These are phyloP conservation scores for Phoebastria nigripes DNA, from an alignment of 2,797 vertebrate genomes.

Conservation along the genomic window DNA sequence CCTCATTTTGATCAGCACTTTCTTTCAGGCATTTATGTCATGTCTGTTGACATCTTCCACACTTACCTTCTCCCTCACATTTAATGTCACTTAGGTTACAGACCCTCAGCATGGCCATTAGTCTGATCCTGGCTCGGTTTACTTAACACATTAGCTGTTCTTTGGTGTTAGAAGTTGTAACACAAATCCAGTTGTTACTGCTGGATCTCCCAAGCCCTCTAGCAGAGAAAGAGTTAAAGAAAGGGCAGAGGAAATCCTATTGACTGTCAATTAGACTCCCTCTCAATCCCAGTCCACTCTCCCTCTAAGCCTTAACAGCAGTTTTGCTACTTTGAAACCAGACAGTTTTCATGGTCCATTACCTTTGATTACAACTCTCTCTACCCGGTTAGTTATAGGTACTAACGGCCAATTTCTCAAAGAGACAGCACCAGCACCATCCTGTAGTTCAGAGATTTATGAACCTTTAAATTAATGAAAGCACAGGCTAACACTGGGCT, in stretches of 20 bases:
- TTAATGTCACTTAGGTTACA: background rate
- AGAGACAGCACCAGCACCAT: background rate
- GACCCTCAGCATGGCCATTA: background rate
- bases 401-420: conserved; percentile 42
- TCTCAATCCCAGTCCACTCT: background rate
- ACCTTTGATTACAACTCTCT: conserved; percentile 52
- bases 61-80: background rate
- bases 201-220: background rate
- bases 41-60: background rate
- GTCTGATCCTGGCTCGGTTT: background rate
- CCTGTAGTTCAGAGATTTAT: conserved; percentile 1
- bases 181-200: too few relatives aligned
- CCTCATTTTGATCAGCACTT: background rate
- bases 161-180: background rate
- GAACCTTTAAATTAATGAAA: conserved; percentile 54
- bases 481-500: conserved; percentile 9
- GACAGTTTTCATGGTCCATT: conserved; percentile 64
- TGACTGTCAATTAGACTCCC: background rate
- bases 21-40: background rate
- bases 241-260: background rate
- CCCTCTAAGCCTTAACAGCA: conserved; percentile 6
- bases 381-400: conserved; percentile 32
- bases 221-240: background rate
- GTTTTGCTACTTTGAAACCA: conserved; percentile 27
- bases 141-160: background rate